These are phyloP conservation scores for Bucorvus abyssinicus DNA, from an alignment of 2,797 vertebrate genomes.

Conservation along the genomic window DNA sequence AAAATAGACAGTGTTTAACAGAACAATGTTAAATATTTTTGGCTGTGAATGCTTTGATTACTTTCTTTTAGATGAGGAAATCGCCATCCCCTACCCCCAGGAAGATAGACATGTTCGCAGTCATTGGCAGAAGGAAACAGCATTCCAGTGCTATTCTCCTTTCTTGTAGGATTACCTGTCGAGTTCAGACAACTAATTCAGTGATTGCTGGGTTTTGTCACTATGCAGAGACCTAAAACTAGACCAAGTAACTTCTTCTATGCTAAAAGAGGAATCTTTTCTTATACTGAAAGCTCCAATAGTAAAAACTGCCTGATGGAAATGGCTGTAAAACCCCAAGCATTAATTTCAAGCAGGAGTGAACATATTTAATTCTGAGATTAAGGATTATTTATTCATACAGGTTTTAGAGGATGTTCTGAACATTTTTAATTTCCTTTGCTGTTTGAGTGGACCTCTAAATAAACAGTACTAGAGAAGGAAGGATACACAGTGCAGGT, in stretches of 20 bases:
- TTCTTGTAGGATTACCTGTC: neutral
- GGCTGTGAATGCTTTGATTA: neutral
- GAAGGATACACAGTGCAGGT: neutral
- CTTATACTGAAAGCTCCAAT: neutral
- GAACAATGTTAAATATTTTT: neutral
- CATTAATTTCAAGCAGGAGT: constrained; percentile 9
- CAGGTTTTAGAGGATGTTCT: neutral
- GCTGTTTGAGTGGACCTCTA: neutral
- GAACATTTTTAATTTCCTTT: constrained; percentile 53
- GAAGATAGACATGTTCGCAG: neutral
- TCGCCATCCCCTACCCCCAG: neutral
- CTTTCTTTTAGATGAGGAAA: neutral
- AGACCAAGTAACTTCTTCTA: neutral
- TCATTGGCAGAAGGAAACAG: neutral
- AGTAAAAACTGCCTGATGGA: neutral
- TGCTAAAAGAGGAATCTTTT: neutral
- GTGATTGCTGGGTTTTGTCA: neutral
- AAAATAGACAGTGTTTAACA: neutral
- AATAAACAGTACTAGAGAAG: constrained; percentile 5
- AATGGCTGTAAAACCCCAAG: neutral
- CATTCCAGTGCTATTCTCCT: neutral
- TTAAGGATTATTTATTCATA: constrained; percentile 19
- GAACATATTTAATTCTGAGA: neutral
- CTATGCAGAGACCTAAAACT: neutral
- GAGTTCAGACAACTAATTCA: neutral